Conservation (phyloP, 2,113 vertebrate species). For the Mirza zaza region DNA sequence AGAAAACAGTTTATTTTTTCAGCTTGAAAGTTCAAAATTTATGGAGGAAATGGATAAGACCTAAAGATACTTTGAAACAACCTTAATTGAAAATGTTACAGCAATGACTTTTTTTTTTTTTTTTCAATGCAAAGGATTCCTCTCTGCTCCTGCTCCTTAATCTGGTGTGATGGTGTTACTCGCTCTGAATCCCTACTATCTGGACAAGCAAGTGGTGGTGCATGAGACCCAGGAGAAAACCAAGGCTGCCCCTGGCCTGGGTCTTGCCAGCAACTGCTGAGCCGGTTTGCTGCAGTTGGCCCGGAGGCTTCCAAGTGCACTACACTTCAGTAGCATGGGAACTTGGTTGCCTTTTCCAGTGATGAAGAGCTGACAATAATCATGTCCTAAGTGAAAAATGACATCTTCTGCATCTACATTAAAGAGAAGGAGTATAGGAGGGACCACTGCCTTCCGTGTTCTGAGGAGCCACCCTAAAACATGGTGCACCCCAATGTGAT, state of each 20-base stretch:
- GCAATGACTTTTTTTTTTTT: background rate
- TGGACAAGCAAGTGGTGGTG: background rate
- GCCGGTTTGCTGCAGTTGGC: background rate
- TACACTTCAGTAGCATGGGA: slow-evolving; percentile 84
- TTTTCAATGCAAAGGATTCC: rapidly evolving
- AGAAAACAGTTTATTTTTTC: background rate
- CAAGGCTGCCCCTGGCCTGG: rapidly evolving
- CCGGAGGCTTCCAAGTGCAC: background rate
- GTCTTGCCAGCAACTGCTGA: background rate
- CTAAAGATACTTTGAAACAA: background rate
- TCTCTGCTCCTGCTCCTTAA: background rate
- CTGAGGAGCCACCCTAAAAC: slow-evolving; percentile 81
- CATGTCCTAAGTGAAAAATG: slow-evolving; percentile 85
- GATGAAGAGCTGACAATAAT: slow-evolving; percentile 91
- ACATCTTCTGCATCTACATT: slow-evolving; percentile 89
- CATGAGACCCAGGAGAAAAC: background rate
- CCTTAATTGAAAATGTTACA: background rate
- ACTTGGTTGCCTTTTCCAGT: slow-evolving; percentile 90
- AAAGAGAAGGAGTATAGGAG: slow-evolving; percentile 91
- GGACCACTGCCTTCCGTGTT: slow-evolving; percentile 86
- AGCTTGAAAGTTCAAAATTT: background rate
- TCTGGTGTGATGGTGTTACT: background rate
- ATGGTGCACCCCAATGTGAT: slow-evolving; percentile 84
- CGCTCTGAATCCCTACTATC: background rate
- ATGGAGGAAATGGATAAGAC: rapidly evolving